Conservation (phyloP, 2,113 vertebrate species). For the pig (Sus scrofa) region T2T-Sscrofa CM000817.6:101457501-101458000, state of each 20-base stretch:
- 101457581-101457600: background rate
- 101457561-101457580: background rate
- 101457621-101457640: background rate
- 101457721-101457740: background rate
- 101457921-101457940: background rate
- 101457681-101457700: background rate
- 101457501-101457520: background rate
- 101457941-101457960: background rate
- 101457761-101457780: background rate
- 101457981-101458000: background rate
- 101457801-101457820: background rate
- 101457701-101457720: background rate
- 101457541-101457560: too few relatives aligned
- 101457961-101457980: background rate
- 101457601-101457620: background rate
- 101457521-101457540: background rate
- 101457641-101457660: background rate
- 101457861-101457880: background rate
- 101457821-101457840: background rate
- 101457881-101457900: background rate
- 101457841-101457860: background rate
- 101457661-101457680: background rate
- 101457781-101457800: accelerated
- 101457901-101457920: background rate
- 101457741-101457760: background rate